Base-by-base conservation (phyloP, 64 coral and sea anemone genomes). In the Montipora efflorescens region DNA sequence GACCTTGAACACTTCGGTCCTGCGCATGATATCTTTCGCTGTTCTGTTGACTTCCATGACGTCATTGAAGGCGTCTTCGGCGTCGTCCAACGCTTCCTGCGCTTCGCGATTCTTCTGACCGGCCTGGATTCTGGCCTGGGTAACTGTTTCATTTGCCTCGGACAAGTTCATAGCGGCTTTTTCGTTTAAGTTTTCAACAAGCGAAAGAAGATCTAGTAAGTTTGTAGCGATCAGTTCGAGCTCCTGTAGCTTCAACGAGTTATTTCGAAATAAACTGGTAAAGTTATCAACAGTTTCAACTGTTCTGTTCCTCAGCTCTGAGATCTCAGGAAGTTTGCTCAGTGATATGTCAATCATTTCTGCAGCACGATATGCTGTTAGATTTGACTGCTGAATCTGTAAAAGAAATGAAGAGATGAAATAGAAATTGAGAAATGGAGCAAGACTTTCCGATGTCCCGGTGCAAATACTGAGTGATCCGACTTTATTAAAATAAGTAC, bases 341-440 rank as follows among this genome's bases (percentile, higher is more conserved):
- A 99, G 78, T 4, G 98, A 84, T 5, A 82, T 71, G 5, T 74
- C 47, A 50, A 99, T 96, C 23, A 90, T 82, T 18, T 25, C 50
- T 5, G 90, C 98, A 75, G 92, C 95, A 75, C 64, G 82, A 10
- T 90, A 77, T 76, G 95, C 98, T 13, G 95, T 99, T 4, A 92
- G 22, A 53, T 99, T 99, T n/a, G 92, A 89, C 3, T 86, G 90
- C 58, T 92, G 69, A 87, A 99, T 96, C 98, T 99, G 89, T 47
- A 44, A 76, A 69, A 28, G 80, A 43, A 52, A 11, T 36, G 36
- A 36, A 36, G 36, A 36, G 36, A 36, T 36, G 36, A 36, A 36
- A 36, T 36, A 36, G 36, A 36, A 36, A 36, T 36, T 36, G 36
- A 36, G 36, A 36, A 36, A 36, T 36, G 2, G 36, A 36, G 36